Evolutionary conservation across 1,140 invertebrate genomes (phyloP).

Genomic region (Eueides isabella): DNA sequence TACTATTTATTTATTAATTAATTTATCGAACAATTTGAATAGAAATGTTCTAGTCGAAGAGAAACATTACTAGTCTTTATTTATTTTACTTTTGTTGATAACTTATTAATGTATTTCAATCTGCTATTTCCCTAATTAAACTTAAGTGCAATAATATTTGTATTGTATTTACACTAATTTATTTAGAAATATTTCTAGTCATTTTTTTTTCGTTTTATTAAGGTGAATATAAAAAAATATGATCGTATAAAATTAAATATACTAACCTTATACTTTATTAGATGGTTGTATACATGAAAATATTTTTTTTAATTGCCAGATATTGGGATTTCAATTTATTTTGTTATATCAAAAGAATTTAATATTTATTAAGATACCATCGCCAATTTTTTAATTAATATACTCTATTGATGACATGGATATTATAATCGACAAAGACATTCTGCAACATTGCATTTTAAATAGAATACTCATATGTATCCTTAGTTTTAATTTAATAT

Average conservation of each 20-base stretch:
- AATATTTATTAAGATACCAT: too few species aligned
- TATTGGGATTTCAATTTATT: not conserved
- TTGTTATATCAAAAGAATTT: not conserved
- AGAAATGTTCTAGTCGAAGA: not conserved
- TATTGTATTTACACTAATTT: slow-evolving; percentile 10
- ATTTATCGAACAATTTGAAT: slow-evolving; percentile 19
- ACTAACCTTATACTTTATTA: not conserved
- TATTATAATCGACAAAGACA: not conserved
- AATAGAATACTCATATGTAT: slow-evolving; percentile 20
- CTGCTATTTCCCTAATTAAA: not conserved
- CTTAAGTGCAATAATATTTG: slow-evolving; percentile 8
- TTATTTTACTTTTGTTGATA: slow-evolving; percentile 15
- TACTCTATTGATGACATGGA: too few species aligned
- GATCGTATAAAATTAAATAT: not conserved
- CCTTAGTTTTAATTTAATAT: slow-evolving; percentile 25
- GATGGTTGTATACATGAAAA: not conserved
- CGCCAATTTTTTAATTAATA: too few species aligned
- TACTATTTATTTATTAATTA: slow-evolving; percentile 52
- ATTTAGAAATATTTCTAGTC: not conserved
- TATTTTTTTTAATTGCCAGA: not conserved
- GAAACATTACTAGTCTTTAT: slow-evolving; percentile 12
- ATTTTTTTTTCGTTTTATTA: not conserved
- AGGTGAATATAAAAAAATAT: too few species aligned
- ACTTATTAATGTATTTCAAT: not conserved
- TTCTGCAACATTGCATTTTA: slow-evolving; percentile 13